Conservation (phyloP, 1,140 invertebrate species). For the Bombus breviceps region DNA sequence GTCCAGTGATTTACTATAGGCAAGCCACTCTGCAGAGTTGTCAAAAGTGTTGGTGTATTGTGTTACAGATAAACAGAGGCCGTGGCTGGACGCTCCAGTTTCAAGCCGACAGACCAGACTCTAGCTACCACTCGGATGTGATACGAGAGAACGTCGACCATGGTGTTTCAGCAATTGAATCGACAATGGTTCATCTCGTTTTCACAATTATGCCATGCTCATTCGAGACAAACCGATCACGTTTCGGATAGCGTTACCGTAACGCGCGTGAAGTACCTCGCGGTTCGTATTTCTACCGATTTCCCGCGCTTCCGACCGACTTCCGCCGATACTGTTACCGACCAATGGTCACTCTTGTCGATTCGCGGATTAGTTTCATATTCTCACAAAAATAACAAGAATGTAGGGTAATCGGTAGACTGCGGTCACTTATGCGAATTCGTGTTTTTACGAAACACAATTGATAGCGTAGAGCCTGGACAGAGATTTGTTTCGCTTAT, state of each 20-base stretch:
- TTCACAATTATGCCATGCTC: constrained; percentile 58
- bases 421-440: too few species aligned
- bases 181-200: constrained; percentile 45
- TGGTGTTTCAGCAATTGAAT: constrained; percentile 33
- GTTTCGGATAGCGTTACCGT: constrained; percentile 40
- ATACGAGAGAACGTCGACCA: constrained; percentile 38
- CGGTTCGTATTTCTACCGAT: background rate
- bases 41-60: constrained; percentile 26
- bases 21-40: background rate
- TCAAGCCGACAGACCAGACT: background rate
- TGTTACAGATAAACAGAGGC: constrained; percentile 57
- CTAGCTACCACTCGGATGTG: constrained; percentile 44
- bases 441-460: too few species aligned
- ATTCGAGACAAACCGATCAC: constrained; percentile 37
- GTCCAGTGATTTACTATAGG: background rate
- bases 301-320: constrained; percentile 17
- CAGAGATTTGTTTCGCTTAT: too few species aligned
- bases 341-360: background rate
- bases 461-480: too few species aligned
- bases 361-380: too few species aligned
- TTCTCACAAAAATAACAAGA: background rate
- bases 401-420: too few species aligned
- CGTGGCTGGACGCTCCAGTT: background rate
- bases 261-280: background rate
- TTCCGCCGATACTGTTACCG: constrained; percentile 32